Percentiles rank a stretch among this genome's conserved stretches.
Evolutionary conservation across 2,797 vertebrate genomes (phyloP).

Genomic region (Chloroceryle inda): DNA sequence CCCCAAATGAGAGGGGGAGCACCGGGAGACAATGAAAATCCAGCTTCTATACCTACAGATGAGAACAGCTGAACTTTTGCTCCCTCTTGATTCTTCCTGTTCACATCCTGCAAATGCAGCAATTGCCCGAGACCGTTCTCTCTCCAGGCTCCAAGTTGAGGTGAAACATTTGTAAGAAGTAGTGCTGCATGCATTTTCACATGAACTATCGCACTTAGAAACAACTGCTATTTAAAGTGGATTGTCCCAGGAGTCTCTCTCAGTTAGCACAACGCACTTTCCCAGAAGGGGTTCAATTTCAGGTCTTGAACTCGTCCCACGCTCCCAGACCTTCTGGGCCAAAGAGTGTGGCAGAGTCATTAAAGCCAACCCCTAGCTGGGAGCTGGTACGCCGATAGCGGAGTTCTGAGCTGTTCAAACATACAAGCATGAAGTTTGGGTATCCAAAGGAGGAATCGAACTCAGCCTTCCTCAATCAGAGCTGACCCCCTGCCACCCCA

Average conservation of each 20-base stretch:
- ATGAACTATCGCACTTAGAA: slow-evolving; percentile 70
- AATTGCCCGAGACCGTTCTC: not conserved
- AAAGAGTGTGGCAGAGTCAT: slow-evolving; percentile 22
- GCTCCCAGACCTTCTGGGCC: slow-evolving; percentile 54
- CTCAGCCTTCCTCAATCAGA: not conserved
- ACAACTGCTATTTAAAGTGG: slow-evolving; percentile 69
- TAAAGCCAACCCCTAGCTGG: not conserved
- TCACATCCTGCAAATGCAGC: slow-evolving; percentile 23
- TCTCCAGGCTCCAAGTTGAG: not conserved
- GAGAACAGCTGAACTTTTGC: slow-evolving; percentile 32
- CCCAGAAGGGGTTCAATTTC: slow-evolving; percentile 64
- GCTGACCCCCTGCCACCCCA: not conserved
- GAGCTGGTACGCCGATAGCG: not conserved
- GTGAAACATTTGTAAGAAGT: slow-evolving; percentile 30
- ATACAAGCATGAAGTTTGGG: not conserved
- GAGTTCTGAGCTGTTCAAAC: not conserved
- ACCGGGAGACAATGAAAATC: slow-evolving; percentile 15
- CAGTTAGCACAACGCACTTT: slow-evolving; percentile 60
- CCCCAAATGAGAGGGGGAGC: not conserved
- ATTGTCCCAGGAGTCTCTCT: slow-evolving; percentile 64
- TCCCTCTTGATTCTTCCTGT: slow-evolving; percentile 26
- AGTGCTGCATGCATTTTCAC: slow-evolving; percentile 48
- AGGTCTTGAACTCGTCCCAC: slow-evolving; percentile 68
- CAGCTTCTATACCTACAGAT: not conserved
- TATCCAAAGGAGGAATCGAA: not conserved